phyloP scores from a whole-genome alignment of 2,797 vertebrate species.

The Mastacembelus armatus region DNA sequence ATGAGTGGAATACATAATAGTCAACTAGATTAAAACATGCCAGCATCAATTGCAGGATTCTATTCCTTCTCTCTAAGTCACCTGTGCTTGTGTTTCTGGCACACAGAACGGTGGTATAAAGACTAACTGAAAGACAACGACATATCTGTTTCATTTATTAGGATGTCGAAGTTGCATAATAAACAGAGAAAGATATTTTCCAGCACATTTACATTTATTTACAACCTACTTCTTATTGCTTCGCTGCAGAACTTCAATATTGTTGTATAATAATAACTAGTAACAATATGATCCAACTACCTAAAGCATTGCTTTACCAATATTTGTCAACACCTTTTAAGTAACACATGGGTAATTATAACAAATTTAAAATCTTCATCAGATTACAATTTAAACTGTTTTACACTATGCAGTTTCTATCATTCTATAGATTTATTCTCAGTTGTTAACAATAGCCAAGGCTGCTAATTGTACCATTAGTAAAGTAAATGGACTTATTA shows the following conservation, averaged over 20 bases:
- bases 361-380: too few relatives aligned
- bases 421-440: not conserved
- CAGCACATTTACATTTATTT: too few relatives aligned
- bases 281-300: not conserved
- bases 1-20: not conserved
- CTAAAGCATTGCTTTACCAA: not conserved
- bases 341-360: not conserved
- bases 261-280: too few relatives aligned
- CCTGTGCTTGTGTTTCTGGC: not conserved
- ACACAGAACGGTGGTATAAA: not conserved
- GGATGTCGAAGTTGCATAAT: too few relatives aligned
- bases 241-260: too few relatives aligned
- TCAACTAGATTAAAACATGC: not conserved
- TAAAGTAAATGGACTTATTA: not conserved
- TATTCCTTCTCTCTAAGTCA: not conserved
- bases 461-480: conserved; percentile 7
- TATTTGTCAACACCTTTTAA: not conserved
- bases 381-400: too few relatives aligned
- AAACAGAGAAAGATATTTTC: too few relatives aligned
- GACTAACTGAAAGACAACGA: too few relatives aligned
- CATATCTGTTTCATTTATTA: too few relatives aligned
- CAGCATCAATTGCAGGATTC: too few relatives aligned
- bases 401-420: not conserved
- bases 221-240: too few relatives aligned
- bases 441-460: not conserved